phyloP scores from a whole-genome alignment of 2,113 vertebrate genomes.

The Echinops telfairi region DNA sequence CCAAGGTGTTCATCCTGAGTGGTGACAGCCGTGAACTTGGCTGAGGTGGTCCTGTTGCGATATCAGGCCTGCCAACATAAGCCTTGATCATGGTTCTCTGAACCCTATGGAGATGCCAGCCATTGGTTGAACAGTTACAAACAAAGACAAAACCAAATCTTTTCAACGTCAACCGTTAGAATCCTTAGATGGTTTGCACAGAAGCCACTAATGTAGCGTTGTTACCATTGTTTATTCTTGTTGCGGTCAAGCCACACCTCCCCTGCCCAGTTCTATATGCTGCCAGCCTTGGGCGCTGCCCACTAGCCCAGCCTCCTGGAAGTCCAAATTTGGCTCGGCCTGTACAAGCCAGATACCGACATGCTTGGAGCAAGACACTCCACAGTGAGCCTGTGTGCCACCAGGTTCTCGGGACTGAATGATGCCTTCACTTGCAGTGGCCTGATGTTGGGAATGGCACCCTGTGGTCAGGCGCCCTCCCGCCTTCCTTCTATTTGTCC shows the following conservation, averaged over 20 bases:
- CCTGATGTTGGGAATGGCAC: neutral
- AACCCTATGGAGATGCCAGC: neutral
- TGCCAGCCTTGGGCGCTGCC: neutral
- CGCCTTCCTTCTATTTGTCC: neutral
- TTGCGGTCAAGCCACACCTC: no score
- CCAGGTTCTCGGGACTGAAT: neutral
- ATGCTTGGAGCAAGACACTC: neutral
- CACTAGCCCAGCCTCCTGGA: constrained; percentile 29
- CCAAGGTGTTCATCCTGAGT: accelerated
- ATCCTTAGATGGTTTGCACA: neutral
- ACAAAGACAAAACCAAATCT: neutral
- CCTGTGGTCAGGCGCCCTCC: neutral
- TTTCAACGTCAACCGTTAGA: neutral
- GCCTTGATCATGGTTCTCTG: neutral
- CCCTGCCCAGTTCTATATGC: neutral
- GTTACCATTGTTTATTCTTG: neutral
- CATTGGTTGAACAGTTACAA: neutral
- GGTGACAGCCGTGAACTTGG: neutral
- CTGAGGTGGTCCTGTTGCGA: neutral
- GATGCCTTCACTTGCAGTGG: neutral
- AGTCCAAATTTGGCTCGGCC: neutral
- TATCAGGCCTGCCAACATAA: neutral
- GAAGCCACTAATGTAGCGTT: neutral
- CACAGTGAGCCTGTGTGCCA: neutral
- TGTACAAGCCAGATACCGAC: constrained; percentile 13